Percentiles rank a stretch among this genome's conserved stretches.
phyloP scores from a whole-genome alignment of 2,797 vertebrate species.

The Coregonus ussuriensis region DNA sequence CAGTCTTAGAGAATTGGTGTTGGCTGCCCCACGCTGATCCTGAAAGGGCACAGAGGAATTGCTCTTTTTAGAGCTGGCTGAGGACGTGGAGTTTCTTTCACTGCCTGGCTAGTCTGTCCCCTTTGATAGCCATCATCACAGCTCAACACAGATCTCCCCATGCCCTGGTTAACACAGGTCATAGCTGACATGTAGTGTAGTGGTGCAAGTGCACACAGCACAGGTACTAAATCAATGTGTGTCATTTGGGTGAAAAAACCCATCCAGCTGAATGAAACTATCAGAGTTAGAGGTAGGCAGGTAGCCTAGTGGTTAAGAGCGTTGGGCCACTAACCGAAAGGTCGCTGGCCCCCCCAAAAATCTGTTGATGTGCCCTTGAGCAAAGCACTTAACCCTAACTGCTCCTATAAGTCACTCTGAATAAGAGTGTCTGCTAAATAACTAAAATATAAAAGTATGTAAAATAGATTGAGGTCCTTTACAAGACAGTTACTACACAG shows the following conservation, averaged over 20 bases:
- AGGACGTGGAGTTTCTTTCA: background rate
- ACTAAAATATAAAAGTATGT: too few relatives aligned
- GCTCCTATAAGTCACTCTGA: too few relatives aligned
- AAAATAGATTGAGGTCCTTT: background rate
- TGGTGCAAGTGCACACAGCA: background rate
- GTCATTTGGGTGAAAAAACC: background rate
- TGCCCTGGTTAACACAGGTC: background rate
- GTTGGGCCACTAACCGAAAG: too few relatives aligned
- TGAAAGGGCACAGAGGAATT: background rate
- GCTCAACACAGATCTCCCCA: background rate
- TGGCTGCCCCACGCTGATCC: conserved; percentile 20
- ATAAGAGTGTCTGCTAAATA: too few relatives aligned
- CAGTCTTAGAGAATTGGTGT: background rate
- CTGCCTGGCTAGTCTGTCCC: conserved; percentile 5
- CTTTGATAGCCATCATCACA: conserved; percentile 1
- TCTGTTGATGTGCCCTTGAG: too few relatives aligned
- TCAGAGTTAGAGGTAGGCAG: background rate
- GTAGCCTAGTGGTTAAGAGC: too few relatives aligned
- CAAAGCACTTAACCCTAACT: too few relatives aligned
- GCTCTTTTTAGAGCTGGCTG: conserved; percentile 13
- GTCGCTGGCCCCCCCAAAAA: too few relatives aligned
- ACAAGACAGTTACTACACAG: background rate
- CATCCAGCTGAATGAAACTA: background rate
- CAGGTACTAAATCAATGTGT: background rate
- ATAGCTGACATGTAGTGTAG: conserved; percentile 2